Evolutionary conservation across 2,888 invertebrate species (phyloP), one percentile per base, ranked within the genome.

Genomic region (Cephalotes varians): DNA sequence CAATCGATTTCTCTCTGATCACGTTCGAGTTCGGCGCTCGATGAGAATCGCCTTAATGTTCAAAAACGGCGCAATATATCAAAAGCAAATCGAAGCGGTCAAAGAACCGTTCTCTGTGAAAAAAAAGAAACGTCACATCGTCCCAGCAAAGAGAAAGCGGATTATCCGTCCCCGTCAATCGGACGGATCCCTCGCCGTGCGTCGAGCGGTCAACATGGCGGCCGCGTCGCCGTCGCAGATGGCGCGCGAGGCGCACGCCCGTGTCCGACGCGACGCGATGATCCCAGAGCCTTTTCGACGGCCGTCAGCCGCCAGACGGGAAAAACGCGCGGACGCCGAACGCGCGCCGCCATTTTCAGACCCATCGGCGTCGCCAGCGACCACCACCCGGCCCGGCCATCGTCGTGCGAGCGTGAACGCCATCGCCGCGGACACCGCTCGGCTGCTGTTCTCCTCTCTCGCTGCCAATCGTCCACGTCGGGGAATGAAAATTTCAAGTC

Each of bases 401-500:
- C 71, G 83, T n/a, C 51, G 3, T 81, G 10, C 31, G 88, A 51
- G 21, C 85, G 62, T 91, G 91, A 92, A 93, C 93, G 93, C 92
- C 93, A 93, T 93, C 93, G 90, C 82, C 86, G 85, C n/a, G 83
- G 81, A 5, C 12, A 89, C 80, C 84, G 85, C 73, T 88, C 84
- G 74, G 85, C 82, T 88, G 87, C 87, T 37, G 25, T 15, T 40
- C 25, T 89, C 15, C 40, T 89, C 81, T 90, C 60, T 92, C 91
- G 91, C 91, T 94, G 89, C 94, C 94, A 94, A 94, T 94, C 92
- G 92, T 91, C 87, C 91, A 86, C 89, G 91, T 88, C 86, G 87
- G 91, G 90, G 92, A 92, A 91, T 92, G 90, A 93, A 94, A 93
- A 92, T 92, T 92, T 91, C 92, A 93, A 94, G 94, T 94, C 94